Evolutionary conservation across 2,797 vertebrate genomes (phyloP).

Genomic region (Poliocrania exsul): DNA sequence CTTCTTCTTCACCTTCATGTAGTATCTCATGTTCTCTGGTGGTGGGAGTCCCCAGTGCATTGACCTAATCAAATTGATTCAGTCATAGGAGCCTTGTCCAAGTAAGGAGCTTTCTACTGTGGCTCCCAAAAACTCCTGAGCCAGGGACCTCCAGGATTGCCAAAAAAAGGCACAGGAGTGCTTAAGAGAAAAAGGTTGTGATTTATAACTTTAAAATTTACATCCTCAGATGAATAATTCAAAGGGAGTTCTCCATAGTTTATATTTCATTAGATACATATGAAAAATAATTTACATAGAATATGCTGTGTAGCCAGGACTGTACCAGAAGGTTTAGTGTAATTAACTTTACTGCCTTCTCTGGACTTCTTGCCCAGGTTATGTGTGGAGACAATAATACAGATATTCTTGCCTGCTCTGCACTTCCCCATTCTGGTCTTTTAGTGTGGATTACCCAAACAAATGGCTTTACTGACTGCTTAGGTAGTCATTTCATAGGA

Average conservation of each 20-base stretch:
- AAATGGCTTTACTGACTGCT: background rate
- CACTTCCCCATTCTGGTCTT: background rate
- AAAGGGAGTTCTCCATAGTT: background rate
- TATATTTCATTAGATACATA: background rate
- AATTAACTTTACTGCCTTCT: background rate
- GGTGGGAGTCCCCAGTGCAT: background rate
- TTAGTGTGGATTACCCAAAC: background rate
- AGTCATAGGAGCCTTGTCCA: background rate
- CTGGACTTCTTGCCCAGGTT: background rate
- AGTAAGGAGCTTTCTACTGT: background rate
- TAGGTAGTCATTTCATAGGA: background rate
- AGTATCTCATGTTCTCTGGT: background rate
- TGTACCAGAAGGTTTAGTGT: background rate
- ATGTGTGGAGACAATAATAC: background rate
- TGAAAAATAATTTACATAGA: background rate
- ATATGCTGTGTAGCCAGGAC: background rate
- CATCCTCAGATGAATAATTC: background rate
- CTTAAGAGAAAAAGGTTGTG: background rate
- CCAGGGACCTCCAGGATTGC: background rate
- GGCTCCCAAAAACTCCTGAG: background rate
- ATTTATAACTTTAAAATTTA: background rate
- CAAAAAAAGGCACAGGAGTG: background rate
- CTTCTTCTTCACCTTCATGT: background rate
- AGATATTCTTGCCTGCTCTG: background rate
- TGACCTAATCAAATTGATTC: background rate